Percentiles rank a stretch among this genome's conserved stretches.
Conservation (phyloP, 2,113 vertebrate genomes). For the Pangasianodon hypophthalmus region DNA sequence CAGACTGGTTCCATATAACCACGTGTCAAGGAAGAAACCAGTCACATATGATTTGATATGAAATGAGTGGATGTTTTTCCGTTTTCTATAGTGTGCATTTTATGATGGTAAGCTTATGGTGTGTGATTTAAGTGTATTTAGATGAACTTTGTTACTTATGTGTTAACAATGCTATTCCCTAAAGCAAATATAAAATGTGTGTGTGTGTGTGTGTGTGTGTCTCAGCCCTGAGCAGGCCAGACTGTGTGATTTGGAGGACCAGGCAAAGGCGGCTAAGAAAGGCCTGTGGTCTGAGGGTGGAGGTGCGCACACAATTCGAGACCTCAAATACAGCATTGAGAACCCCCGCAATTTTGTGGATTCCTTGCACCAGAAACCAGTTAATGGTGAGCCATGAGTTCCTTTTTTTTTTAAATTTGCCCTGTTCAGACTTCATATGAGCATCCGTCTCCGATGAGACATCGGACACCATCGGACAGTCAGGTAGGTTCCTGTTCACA, state of each 20-base stretch:
- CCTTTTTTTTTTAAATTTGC: background rate
- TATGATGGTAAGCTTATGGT: background rate
- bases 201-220: slow-evolving; percentile 14
- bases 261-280: slow-evolving; percentile 85
- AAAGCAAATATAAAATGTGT: background rate
- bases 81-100: too few species aligned
- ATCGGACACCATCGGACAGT: background rate
- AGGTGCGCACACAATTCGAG: slow-evolving; percentile 84
- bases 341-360: slow-evolving; percentile 95
- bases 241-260: slow-evolving; percentile 91
- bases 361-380: slow-evolving; percentile 93
- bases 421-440: background rate
- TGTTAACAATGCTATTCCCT: background rate
- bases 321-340: slow-evolving; percentile 93
- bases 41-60: too few species aligned
- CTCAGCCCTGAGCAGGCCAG: slow-evolving; percentile 88
- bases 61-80: too few species aligned
- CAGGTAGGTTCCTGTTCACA: background rate
- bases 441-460: background rate
- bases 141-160: too few species aligned
- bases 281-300: slow-evolving; percentile 92
- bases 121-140: background rate
- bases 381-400: slow-evolving; percentile 82
- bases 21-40: too few species aligned
- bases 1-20: too few species aligned